Percentiles rank a stretch among this genome's conserved stretches.
Evolutionary conservation across 35 echinoderm and acorn worm species (phyloP).

Genomic region (Ptychodera flava): DNA sequence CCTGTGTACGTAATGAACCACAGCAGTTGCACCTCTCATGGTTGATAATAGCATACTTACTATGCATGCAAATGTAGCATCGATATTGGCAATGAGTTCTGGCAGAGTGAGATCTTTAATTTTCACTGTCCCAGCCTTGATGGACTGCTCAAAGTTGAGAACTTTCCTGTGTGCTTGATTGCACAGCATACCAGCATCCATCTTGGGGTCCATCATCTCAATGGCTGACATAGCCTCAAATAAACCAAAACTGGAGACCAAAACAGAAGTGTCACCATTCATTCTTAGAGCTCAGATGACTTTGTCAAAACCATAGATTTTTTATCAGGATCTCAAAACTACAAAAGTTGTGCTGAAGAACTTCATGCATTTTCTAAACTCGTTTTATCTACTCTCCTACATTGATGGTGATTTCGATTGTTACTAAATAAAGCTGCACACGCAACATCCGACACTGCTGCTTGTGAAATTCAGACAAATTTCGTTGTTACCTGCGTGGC

Average conservation of each 20-base stretch:
- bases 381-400: no score
- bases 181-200: constrained; percentile 97
- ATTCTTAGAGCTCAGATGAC: background rate
- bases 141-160: constrained; percentile 75
- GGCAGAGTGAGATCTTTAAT: constrained; percentile 53
- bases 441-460: no score
- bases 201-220: constrained; percentile 99
- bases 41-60: constrained; percentile 53
- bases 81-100: constrained; percentile 85
- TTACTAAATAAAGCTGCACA: no score
- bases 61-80: constrained; percentile 83
- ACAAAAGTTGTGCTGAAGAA: no score
- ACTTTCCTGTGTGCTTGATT: constrained; percentile 79
- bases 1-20: no score
- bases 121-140: constrained; percentile 63
- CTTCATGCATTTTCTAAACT: no score
- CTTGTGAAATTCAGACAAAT: no score
- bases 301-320: no score
- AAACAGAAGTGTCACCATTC: background rate
- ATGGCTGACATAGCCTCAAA: constrained; percentile 99
- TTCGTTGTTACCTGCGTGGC: no score
- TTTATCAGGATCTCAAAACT: background rate
- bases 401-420: no score
- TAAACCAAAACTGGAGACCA: constrained; percentile 70
- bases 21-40: no score